Percentiles rank a stretch among this genome's conserved stretches.
phyloP scores from a whole-genome alignment of 2,113 vertebrate genomes.

The Aldabrachelys gigantea region DNA sequence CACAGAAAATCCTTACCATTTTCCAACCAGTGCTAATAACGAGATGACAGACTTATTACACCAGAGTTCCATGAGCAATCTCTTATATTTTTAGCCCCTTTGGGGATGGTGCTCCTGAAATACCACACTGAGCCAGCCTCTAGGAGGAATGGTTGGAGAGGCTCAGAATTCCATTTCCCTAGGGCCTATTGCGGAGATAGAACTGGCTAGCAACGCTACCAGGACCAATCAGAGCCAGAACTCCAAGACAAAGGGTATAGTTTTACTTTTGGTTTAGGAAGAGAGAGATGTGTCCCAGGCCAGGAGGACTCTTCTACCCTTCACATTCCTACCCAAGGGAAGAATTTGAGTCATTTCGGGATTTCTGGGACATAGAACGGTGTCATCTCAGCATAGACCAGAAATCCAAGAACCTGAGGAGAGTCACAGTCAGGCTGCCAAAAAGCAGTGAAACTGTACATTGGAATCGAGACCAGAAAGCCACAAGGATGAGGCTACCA shows the following conservation, averaged over 20 bases:
- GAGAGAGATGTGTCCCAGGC: not conserved
- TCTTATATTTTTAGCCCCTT: not conserved
- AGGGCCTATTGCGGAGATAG: not conserved
- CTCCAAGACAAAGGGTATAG: not conserved
- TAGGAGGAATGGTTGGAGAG: not conserved
- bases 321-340: not conserved
- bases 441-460: not conserved
- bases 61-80: not conserved
- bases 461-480: not conserved
- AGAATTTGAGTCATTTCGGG: not conserved
- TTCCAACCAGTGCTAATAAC: not conserved
- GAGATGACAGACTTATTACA: not conserved
- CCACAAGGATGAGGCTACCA: not conserved
- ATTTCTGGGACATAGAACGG: not conserved
- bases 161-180: not conserved
- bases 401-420: not conserved
- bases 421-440: not conserved
- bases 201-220: not conserved
- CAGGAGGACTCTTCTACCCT: not conserved
- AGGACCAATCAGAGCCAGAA: not conserved
- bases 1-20: not conserved
- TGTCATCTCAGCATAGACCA: not conserved
- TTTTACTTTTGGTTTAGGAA: not conserved
- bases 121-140: not conserved
- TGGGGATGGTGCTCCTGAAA: not conserved